These are phyloP conservation scores for Oscheius sp. DNA, from an alignment of 2,888 invertebrate species.

Conservation along the genomic window DNA sequence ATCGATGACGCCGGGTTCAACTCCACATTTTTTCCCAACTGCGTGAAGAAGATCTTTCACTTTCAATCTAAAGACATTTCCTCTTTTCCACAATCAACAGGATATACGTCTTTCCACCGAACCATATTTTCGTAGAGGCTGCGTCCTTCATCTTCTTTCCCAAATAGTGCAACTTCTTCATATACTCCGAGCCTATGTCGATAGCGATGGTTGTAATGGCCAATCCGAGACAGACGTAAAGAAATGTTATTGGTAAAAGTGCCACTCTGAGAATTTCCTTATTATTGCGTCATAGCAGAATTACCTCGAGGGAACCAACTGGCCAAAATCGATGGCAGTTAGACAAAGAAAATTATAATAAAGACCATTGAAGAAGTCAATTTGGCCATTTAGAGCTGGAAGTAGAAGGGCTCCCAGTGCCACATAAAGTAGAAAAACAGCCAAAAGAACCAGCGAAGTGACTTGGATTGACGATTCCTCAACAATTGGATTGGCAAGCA, in stretches of 20 bases:
- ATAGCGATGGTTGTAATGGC: constrained; percentile 70
- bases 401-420: constrained; percentile 66
- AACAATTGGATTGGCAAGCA: constrained; percentile 3
- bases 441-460: constrained; percentile 61
- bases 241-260: constrained; percentile 67
- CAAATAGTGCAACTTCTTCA: constrained; percentile 68
- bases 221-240: constrained; percentile 68
- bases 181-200: constrained; percentile 68
- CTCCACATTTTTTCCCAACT: constrained; percentile 68
- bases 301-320: constrained; percentile 60
- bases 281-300: background rate
- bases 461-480: constrained; percentile 60
- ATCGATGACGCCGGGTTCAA: constrained; percentile 67
- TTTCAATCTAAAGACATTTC: constrained; percentile 53
- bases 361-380: constrained; percentile 68
- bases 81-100: background rate
- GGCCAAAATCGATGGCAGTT: constrained; percentile 69
- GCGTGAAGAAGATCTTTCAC: constrained; percentile 67
- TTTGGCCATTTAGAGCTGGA: constrained; percentile 67
- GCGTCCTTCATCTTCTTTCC: constrained; percentile 68
- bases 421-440: constrained; percentile 66
- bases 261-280: constrained; percentile 63
- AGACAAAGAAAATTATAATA: constrained; percentile 69
- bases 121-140: constrained; percentile 67
- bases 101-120: constrained; percentile 67